Evolutionary conservation across 2,113 vertebrate species (phyloP), one percentile per base, ranked within the genome.

Genomic region (Lagopus muta): DNA sequence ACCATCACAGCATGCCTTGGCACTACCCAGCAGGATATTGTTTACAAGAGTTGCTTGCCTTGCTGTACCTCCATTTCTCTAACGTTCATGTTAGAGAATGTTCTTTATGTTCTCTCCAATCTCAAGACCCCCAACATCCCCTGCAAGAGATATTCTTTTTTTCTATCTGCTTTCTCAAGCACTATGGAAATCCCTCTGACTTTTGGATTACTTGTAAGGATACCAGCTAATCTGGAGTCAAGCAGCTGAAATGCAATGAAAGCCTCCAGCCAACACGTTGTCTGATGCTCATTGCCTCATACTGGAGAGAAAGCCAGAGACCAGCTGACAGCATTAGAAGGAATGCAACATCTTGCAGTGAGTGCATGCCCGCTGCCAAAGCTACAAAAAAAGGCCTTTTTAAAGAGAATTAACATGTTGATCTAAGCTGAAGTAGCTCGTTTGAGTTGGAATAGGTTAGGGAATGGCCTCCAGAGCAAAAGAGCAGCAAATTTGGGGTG

Each of bases 1-100:
- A 22, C 64, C 30, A 22, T 12, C 20, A 43, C 64, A 66, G 13
- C 20, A 32, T 32, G 28, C 19, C 42, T 45, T 15, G 13, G 30
- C 8, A 10, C 64, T 43, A 12, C 40, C 27, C 28, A 30, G 18
- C 28, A 30, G 28, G 62, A 43, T 13, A 11, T 32, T 42, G 20
- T 57, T 57, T 57, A n/a, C 20, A 45, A 45, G 30, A 64, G 1
- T 2, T 16, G 2, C 64, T 58, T 79, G 25, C 28, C 25, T 4
- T 57, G 4, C 28, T 69, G 48, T n/a, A 79, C 18, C 24, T 28
- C 25, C 42, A 60, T 54, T 54, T 54, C 52, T 54, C 47, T 52
- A 69, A 62, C 28, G 5, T 11, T 0, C 27, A 12, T 1, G 0
- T 16, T 32, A n/a, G 12, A 38, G 5, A 75, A 40, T 4, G 6